A percentile compares a stretch with the other conserved stretches of the same genome.
Evolutionary conservation across 2,113 vertebrate species (phyloP).

Genomic region (Meleagris gallopavo): DNA sequence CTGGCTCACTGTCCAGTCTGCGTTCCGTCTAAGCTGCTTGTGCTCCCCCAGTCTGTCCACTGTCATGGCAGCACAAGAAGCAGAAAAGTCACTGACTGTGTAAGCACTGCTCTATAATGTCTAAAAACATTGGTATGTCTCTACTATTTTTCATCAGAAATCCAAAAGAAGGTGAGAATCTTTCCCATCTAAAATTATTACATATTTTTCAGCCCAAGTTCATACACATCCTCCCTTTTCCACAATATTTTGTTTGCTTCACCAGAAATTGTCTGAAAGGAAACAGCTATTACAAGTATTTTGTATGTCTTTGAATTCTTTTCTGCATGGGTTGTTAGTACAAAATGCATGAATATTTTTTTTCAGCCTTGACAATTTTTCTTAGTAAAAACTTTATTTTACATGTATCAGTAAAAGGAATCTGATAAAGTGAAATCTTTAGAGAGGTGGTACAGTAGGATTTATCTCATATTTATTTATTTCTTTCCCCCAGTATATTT

Average conservation of each 20-base stretch:
- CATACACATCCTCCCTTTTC: background rate
- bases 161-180: background rate
- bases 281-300: background rate
- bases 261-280: background rate
- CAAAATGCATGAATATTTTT: background rate
- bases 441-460: background rate
- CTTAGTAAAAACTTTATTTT: background rate
- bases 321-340: background rate
- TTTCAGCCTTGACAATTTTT: conserved; percentile 41
- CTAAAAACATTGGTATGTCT: background rate
- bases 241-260: background rate
- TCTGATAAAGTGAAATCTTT: background rate
- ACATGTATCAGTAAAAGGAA: background rate
- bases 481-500: background rate
- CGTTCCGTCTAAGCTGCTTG: too few species aligned
- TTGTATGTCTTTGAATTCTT: background rate
- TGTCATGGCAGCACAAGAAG: too few species aligned
- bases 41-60: too few species aligned
- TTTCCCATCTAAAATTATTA: background rate
- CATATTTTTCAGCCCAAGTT: background rate
- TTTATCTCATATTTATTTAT: background rate
- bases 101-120: background rate
- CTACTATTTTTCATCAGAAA: background rate
- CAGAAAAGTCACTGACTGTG: background rate
- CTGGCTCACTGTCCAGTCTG: too few species aligned